phyloP scores from a whole-genome alignment of 2,113 vertebrate species.

The Psittacus erithacus region DNA sequence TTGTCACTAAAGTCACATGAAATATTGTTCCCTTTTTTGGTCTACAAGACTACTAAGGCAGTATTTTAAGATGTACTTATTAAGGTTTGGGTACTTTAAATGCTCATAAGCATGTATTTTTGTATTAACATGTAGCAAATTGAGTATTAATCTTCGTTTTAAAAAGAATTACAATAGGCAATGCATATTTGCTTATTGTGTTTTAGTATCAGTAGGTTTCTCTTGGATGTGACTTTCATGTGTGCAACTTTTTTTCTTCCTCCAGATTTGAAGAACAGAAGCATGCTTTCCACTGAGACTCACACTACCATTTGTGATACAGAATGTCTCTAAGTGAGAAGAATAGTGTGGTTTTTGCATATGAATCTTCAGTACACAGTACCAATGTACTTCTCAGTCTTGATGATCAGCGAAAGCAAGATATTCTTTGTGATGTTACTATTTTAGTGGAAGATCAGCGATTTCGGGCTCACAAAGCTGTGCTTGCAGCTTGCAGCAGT shows the following conservation, averaged over 20 bases:
- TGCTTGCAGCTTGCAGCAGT: conserved; percentile 90
- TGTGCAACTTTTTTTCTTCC: neutral
- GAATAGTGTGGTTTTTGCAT: conserved; percentile 75
- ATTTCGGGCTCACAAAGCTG: conserved; percentile 88
- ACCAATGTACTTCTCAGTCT: conserved; percentile 78
- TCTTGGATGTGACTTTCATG: neutral
- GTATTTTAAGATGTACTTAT: neutral
- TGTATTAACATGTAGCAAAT: neutral
- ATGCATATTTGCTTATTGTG: neutral
- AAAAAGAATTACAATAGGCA: neutral
- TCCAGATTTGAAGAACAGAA: conserved; percentile 70
- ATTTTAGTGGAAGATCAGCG: conserved; percentile 84
- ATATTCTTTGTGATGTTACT: conserved; percentile 82
- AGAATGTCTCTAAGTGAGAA: conserved; percentile 82
- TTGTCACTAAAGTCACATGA: neutral
- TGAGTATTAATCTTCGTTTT: neutral
- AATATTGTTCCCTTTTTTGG: neutral
- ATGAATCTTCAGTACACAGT: conserved; percentile 81
- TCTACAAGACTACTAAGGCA: neutral
- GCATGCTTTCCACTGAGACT: conserved; percentile 75
- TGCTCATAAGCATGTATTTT: neutral
- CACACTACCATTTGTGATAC: conserved; percentile 16
- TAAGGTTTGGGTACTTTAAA: neutral
- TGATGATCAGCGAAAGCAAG: conserved; percentile 77
- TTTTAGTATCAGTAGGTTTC: neutral